Percentiles rank a stretch among this genome's conserved stretches.
phyloP scores from a whole-genome alignment of 2,113 vertebrate species.

The Leiothrix lutea region DNA sequence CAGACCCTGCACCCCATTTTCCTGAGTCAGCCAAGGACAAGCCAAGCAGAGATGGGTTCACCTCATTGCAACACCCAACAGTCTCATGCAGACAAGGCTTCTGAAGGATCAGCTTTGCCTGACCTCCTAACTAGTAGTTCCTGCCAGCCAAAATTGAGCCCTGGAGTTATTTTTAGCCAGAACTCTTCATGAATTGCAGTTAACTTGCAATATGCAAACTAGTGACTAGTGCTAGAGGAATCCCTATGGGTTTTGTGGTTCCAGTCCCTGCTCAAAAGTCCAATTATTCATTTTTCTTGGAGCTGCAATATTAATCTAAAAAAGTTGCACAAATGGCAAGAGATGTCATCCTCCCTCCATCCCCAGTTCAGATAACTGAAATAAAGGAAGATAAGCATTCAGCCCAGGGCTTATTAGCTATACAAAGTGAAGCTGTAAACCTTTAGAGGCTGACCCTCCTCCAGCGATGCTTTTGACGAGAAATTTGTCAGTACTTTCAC shows the following conservation, averaged over 20 bases:
- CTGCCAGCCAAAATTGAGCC: constrained; percentile 17
- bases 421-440: constrained; percentile 5
- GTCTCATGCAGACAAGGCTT: not conserved
- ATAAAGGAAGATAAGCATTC: constrained; percentile 37
- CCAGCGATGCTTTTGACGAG: not conserved
- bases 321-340: constrained; percentile 25
- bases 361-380: constrained; percentile 14
- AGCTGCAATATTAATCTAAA: constrained; percentile 50
- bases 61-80: not conserved
- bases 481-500: constrained; percentile 22
- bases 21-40: not conserved
- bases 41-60: not conserved
- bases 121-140: constrained; percentile 47
- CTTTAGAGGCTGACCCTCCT: not conserved
- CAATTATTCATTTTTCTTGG: constrained; percentile 55
- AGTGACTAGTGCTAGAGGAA: constrained; percentile 48
- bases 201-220: constrained; percentile 59
- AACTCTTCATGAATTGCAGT: constrained; percentile 43
- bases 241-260: constrained; percentile 29
- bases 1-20: not conserved
- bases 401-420: constrained; percentile 27
- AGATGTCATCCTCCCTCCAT: constrained; percentile 32
- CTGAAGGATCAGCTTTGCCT: constrained; percentile 25
- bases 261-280: constrained; percentile 43
- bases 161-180: constrained; percentile 50